Percentiles rank a stretch among this genome's conserved stretches.
These are phyloP conservation scores for Menidia menidia DNA, from an alignment of 2,797 vertebrate genomes.

Conservation along the genomic window DNA sequence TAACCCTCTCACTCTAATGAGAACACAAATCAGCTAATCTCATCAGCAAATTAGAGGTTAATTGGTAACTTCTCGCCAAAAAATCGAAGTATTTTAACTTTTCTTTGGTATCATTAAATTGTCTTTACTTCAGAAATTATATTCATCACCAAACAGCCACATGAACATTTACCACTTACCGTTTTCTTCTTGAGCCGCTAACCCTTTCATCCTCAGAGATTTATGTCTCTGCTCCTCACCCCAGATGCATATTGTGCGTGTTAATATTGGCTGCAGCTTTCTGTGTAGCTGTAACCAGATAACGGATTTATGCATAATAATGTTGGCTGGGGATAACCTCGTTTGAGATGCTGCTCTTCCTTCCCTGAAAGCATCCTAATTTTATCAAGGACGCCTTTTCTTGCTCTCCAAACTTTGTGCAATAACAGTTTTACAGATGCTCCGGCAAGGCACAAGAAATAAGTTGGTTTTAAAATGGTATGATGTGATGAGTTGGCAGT, in stretches of 20 bases:
- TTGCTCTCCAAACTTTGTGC: conserved; percentile 24
- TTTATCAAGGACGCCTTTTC: conserved; percentile 47
- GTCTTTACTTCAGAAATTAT: conserved; percentile 13
- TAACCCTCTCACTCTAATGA: too few species aligned
- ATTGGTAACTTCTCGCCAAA: too few species aligned
- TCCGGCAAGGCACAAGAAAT: conserved; percentile 7
- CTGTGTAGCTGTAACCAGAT: conserved; percentile 56
- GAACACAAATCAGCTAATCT: too few species aligned
- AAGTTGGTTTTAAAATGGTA: conserved; percentile 9
- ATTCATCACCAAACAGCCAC: conserved; percentile 26
- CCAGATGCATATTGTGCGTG: conserved; percentile 44
- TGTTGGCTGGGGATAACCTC: conserved; percentile 62
- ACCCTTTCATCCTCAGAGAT: conserved; percentile 59
- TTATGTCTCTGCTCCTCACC: conserved; percentile 32
- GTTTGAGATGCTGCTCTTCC: conserved; percentile 44
- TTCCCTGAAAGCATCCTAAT: conserved; percentile 51
- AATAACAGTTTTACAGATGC: conserved; percentile 25
- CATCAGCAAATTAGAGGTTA: too few species aligned
- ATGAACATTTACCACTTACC: conserved; percentile 38
- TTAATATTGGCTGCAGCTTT: conserved; percentile 55
- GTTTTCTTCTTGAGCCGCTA: conserved; percentile 44
- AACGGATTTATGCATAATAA: conserved; percentile 68
- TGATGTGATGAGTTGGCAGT: neutral
- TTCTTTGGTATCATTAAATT: conserved; percentile 19
- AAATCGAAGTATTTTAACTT: too few species aligned